Conservation (phyloP, 2,888 invertebrate genomes). For the Fabriciana adippe region DNA sequence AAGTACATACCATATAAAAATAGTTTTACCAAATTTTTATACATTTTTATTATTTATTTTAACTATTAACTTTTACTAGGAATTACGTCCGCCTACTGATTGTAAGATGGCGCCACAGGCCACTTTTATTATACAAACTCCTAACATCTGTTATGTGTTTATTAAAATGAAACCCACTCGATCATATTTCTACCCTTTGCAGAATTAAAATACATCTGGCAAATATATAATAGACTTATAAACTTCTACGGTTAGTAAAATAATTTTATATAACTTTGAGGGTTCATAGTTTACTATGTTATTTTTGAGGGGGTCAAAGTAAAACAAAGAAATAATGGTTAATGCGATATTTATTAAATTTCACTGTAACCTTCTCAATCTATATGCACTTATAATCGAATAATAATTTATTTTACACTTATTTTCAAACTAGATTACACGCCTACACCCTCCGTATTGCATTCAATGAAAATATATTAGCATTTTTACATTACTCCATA, state of each 20-base stretch:
- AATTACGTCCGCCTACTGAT: too few relatives aligned
- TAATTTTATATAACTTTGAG: not conserved
- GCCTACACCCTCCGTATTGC: constrained; percentile 73
- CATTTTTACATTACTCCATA: constrained; percentile 42
- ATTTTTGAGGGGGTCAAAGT: constrained; percentile 32
- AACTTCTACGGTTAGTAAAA: not conserved
- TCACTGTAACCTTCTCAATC: constrained; percentile 79
- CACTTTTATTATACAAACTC: not conserved
- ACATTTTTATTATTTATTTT: too few relatives aligned
- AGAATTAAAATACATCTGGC: not conserved
- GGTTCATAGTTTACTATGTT: not conserved
- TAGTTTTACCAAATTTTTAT: too few relatives aligned
- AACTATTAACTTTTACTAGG: too few relatives aligned
- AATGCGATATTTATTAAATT: constrained; percentile 82
- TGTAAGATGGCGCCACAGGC: constrained; percentile 14
- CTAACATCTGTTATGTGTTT: constrained; percentile 4
- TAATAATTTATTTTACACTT: constrained; percentile 81
- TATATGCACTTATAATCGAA: constrained; percentile 74
- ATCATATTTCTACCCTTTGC: not conserved
- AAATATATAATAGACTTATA: not conserved
- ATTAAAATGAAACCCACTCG: not conserved
- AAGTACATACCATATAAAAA: too few relatives aligned
- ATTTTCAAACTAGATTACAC: constrained; percentile 64
- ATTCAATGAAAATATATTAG: constrained; percentile 70
- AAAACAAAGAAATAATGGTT: constrained; percentile 59